A percentile compares a stretch with the other conserved stretches of the same genome.
These are phyloP conservation scores for Muricea muricata DNA, from an alignment of 92 coral and sea anemone genomes.

Conservation along the genomic window DNA sequence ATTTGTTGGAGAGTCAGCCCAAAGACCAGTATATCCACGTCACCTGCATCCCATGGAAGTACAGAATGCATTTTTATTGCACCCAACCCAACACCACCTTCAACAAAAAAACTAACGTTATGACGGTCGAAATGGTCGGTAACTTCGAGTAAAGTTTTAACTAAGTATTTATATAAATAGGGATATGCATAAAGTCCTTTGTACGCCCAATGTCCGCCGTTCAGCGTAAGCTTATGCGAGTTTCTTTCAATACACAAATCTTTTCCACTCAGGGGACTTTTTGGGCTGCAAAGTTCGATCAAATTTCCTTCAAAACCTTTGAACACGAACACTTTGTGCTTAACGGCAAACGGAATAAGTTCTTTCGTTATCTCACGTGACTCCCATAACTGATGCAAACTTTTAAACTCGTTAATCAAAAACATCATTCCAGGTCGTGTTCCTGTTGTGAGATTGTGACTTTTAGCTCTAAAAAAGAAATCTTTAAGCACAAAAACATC, in stretches of 20 bases:
- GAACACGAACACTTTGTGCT: too few species aligned
- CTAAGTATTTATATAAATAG: too few species aligned
- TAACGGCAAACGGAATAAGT: too few species aligned
- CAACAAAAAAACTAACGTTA: conserved; percentile 32
- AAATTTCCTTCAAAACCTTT: conserved; percentile 44
- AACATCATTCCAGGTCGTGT: too few species aligned
- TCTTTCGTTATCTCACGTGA: too few species aligned
- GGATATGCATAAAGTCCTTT: too few species aligned
- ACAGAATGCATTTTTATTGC: conserved; percentile 58
- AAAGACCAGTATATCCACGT: conserved; percentile 52
- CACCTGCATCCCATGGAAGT: conserved; percentile 73
- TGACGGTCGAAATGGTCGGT: conserved; percentile 37
- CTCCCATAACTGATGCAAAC: conserved; percentile 29
- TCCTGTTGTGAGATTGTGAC: conserved; percentile 46
- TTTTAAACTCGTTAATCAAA: conserved; percentile 46
- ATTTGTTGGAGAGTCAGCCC: neutral
- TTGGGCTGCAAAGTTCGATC: too few species aligned
- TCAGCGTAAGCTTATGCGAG: too few species aligned
- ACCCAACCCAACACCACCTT: conserved; percentile 54
- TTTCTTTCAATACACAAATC: too few species aligned
- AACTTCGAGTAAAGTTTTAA: conserved; percentile 61
- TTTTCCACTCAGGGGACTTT: too few species aligned
- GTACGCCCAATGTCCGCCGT: too few species aligned
- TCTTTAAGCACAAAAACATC: conserved; percentile 48
- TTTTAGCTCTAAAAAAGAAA: conserved; percentile 65